A percentile compares a stretch with the other conserved stretches of the same genome.
Evolutionary conservation across 2,113 vertebrate genomes (phyloP).

Genomic region (Montifringilla adamsi): DNA sequence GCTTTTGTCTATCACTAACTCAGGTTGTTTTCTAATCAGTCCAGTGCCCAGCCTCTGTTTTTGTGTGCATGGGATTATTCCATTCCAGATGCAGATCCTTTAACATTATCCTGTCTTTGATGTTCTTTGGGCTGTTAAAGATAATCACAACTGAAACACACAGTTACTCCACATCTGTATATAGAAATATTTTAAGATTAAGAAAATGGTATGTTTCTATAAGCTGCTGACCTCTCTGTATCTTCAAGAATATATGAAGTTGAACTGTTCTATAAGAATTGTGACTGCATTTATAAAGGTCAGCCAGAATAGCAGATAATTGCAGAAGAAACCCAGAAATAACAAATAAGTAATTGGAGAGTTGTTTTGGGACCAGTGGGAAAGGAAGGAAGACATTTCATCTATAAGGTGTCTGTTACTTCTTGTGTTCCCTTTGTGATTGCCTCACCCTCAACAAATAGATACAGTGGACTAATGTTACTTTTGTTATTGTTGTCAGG

Average conservation of each 20-base stretch:
- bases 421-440: neutral
- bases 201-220: neutral
- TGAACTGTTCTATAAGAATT: neutral
- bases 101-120: neutral
- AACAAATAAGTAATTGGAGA: neutral
- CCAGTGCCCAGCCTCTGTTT: neutral
- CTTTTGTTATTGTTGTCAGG: conserved; percentile 69
- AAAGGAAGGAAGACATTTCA: neutral
- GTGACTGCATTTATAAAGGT: neutral
- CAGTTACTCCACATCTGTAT: neutral
- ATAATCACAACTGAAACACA: neutral
- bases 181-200: neutral
- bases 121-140: neutral
- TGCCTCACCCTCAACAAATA: neutral
- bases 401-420: neutral
- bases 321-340: neutral
- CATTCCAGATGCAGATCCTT: neutral
- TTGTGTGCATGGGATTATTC: neutral
- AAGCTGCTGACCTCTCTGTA: neutral
- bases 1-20: neutral
- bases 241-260: neutral
- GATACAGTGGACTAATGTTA: neutral
- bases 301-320: neutral
- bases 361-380: rapidly evolving
- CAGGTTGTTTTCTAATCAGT: neutral